Conservation (phyloP, 2,888 invertebrate genomes). For the Ditula angustiorana region DNA sequence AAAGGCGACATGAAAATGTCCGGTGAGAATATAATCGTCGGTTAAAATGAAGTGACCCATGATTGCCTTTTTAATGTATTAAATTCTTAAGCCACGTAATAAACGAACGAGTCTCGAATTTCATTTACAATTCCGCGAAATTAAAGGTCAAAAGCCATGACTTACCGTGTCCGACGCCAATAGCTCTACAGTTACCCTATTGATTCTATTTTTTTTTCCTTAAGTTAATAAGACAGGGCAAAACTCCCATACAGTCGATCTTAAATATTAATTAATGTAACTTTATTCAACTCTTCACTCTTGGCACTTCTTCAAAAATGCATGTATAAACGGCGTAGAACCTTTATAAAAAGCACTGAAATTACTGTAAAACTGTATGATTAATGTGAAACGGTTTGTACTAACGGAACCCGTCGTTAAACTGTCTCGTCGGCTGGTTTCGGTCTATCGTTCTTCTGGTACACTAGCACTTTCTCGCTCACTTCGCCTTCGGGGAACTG, state of each 20-base stretch:
- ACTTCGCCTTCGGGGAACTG: slow-evolving; percentile 79
- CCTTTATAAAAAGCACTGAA: slow-evolving; percentile 23
- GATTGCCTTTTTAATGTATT: too few species aligned
- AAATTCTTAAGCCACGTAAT: too few species aligned
- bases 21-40: too few species aligned
- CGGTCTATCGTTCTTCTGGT: slow-evolving; percentile 56
- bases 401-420: slow-evolving; percentile 46
- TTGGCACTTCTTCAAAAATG: slow-evolving; percentile 35
- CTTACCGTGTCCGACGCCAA: not conserved
- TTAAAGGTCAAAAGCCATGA: not conserved
- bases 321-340: slow-evolving; percentile 21
- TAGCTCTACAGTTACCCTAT: slow-evolving; percentile 8
- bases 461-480: slow-evolving; percentile 71
- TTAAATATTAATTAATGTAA: slow-evolving; percentile 28
- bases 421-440: slow-evolving; percentile 55
- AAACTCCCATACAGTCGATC: slow-evolving; percentile 46
- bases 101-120: not conserved
- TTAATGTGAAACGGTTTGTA: not conserved
- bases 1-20: too few species aligned
- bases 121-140: too few species aligned
- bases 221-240: slow-evolving; percentile 43
- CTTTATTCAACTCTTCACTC: slow-evolving; percentile 27
- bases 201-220: slow-evolving; percentile 9
- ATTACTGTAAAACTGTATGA: not conserved
- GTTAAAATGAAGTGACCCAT: too few species aligned